Evolutionary conservation across 2,113 vertebrate species (phyloP), one percentile per base, ranked within the genome.

Genomic region (Actenoides hombroni): DNA sequence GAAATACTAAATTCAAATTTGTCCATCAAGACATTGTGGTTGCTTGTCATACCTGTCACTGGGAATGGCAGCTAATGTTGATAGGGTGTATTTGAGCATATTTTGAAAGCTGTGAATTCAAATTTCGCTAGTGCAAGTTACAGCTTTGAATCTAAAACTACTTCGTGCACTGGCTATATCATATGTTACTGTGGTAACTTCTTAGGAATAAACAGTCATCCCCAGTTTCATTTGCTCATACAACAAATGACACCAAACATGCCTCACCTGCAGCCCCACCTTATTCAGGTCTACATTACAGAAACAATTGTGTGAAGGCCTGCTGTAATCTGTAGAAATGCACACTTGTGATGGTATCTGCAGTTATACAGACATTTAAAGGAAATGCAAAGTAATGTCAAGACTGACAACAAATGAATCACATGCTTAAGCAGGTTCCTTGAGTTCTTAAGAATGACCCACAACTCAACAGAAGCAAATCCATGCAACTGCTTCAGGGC

Each of bases 111-210:
- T 59, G 17, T 19, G 56, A 77, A 63, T 74, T 80, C 20, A 69
- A 28, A 73, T 65, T 83, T 86, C 71, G 40, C 9, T 33, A 65
- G 17, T 11, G 11, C 18, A 74, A 51, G 5, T 57, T 92, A 54
- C 0, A 16, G 24, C 49, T 78, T 54, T 91, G 63, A 86, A 96
- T 54, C 2, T 25, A 63, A 56, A 74, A 42, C 6, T 35, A 65
- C 16, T 44, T 84, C 25, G 29, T 40, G 28, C 21, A 28, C 20
- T n/a, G 17, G 29, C 16, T 70, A 84, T 59, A 46, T 37, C 6
- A 2, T 33, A 16, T 6, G 6, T 42, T 70, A n/a, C 31, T 1
- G 0, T 11, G 33, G 42, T 23, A 33, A 13, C 26, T 39, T 25
- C n/a, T 53, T 12, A 61, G 49, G 24, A 11, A 7, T 13, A 76